Evolutionary conservation across 2,113 vertebrate genomes (phyloP).

Genomic region (Pelobates fuscus): DNA sequence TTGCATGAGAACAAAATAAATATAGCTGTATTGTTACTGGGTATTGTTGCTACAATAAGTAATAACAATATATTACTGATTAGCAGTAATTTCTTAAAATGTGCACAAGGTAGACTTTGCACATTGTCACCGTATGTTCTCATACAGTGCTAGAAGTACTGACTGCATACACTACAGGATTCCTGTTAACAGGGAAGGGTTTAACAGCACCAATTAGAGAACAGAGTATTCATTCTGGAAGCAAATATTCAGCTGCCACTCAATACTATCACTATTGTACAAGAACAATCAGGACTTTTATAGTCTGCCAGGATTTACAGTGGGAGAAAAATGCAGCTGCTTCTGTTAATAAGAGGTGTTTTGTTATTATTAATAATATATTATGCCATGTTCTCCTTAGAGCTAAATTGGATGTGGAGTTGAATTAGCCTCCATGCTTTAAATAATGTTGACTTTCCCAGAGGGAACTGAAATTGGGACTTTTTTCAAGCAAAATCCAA

Average conservation of each 20-base stretch:
- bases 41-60: not conserved
- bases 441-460: constrained; percentile 46
- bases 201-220: constrained; percentile 36
- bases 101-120: not conserved
- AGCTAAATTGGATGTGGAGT: constrained; percentile 45
- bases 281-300: constrained; percentile 38
- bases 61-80: not conserved
- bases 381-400: constrained; percentile 46
- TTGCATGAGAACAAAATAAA: too few species aligned
- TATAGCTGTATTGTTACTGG: too few species aligned
- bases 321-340: constrained; percentile 29
- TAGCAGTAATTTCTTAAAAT: not conserved
- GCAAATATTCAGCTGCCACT: constrained; percentile 46
- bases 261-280: constrained; percentile 31
- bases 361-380: constrained; percentile 52
- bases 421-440: constrained; percentile 45
- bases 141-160: constrained; percentile 13
- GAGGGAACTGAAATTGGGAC: constrained; percentile 36
- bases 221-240: constrained; percentile 41
- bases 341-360: constrained; percentile 45
- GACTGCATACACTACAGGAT: constrained; percentile 3
- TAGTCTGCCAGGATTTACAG: constrained; percentile 40
- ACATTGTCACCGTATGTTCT: not conserved
- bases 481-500: constrained; percentile 48
- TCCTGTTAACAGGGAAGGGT: constrained; percentile 32